Evolutionary conservation across 1,140 invertebrate species (phyloP).

Genomic region (Neodiprion fabricii): DNA sequence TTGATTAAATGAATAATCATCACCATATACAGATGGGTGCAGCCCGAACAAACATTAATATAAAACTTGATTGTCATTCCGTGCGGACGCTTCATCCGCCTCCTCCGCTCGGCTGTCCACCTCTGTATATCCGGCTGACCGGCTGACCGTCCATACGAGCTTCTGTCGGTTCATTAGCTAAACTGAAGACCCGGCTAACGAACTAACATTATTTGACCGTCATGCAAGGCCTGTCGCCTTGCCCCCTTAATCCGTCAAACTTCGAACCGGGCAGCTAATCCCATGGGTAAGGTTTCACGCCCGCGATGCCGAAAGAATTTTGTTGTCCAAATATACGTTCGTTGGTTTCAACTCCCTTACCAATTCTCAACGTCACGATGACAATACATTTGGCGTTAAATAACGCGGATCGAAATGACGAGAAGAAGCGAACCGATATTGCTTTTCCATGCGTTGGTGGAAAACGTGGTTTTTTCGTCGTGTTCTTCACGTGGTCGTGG

Average conservation of each 20-base stretch:
- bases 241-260: constrained; percentile 2
- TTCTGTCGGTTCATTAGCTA: constrained; percentile 5
- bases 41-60: constrained; percentile 31
- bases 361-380: too few relatives aligned
- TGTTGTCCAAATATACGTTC: too few relatives aligned
- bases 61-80: constrained; percentile 37
- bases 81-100: constrained; percentile 4
- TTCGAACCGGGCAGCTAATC: background rate
- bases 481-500: too few relatives aligned
- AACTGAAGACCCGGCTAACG: constrained; percentile 6
- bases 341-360: too few relatives aligned
- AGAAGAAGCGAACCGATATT: too few relatives aligned
- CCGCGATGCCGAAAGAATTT: too few relatives aligned
- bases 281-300: background rate
- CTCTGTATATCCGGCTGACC: background rate
- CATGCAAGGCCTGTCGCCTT: background rate
- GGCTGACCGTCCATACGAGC: background rate
- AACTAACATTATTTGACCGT: background rate
- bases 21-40: constrained; percentile 23
- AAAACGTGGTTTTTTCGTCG: too few relatives aligned
- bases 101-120: background rate
- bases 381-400: too few relatives aligned
- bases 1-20: constrained; percentile 42
- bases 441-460: too few relatives aligned
- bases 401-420: too few relatives aligned